Percentiles rank a stretch among this genome's conserved stretches.
phyloP scores from a whole-genome alignment of 1,140 invertebrate genomes.

The Drosophila simulans region DNA sequence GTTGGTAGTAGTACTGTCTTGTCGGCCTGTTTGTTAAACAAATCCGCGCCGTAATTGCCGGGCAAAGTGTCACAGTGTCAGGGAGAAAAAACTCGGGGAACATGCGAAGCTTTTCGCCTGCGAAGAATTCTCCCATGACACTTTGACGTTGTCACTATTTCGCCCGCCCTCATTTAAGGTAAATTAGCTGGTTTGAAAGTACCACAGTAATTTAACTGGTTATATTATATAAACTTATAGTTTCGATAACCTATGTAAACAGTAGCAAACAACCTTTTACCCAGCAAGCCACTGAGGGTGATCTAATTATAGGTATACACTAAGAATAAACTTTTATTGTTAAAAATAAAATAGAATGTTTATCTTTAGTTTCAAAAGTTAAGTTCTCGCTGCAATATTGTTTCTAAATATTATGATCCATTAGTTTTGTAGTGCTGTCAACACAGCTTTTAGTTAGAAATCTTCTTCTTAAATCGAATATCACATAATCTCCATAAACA shows the following conservation, averaged over 20 bases:
- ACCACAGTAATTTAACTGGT: too few species aligned
- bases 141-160: conserved; percentile 38
- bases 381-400: neutral
- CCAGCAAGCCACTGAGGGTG: too few species aligned
- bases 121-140: conserved; percentile 51
- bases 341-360: too few species aligned
- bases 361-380: neutral
- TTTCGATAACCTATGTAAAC: too few species aligned
- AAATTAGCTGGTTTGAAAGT: neutral
- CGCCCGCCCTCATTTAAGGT: neutral
- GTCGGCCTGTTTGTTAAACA: conserved; percentile 77
- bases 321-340: neutral
- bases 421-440: too few species aligned
- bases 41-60: conserved; percentile 75
- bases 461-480: too few species aligned
- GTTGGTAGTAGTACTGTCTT: conserved; percentile 31
- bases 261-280: too few species aligned
- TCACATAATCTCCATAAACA: too few species aligned
- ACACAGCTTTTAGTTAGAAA: too few species aligned
- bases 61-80: conserved; percentile 66
- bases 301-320: neutral
- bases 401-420: neutral
- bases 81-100: conserved; percentile 13
- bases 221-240: too few species aligned
- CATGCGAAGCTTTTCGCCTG: conserved; percentile 35